Percentiles rank a stretch among this genome's conserved stretches.
These are phyloP conservation scores for Cryptocephalus primarius DNA, from an alignment of 2,888 invertebrate genomes.

Conservation along the genomic window DNA sequence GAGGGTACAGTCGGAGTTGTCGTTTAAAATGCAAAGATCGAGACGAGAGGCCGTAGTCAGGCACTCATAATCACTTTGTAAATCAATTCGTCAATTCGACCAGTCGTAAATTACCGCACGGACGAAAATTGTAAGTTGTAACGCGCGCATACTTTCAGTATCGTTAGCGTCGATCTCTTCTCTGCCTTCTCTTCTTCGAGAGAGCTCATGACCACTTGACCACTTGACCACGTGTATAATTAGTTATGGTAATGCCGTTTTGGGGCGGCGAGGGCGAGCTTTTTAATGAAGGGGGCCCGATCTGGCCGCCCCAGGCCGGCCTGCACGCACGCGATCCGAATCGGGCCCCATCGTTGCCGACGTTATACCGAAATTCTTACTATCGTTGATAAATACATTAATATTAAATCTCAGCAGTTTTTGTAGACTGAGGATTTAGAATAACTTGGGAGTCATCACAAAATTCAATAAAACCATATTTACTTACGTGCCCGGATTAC, in stretches of 20 bases:
- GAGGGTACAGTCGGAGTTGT: too few relatives aligned
- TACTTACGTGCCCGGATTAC: too few relatives aligned
- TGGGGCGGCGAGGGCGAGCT: slow-evolving; percentile 35
- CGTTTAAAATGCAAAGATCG: too few relatives aligned
- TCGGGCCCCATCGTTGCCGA: slow-evolving; percentile 2
- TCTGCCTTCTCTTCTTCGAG: not conserved
- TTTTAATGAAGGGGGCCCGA: slow-evolving; percentile 30
- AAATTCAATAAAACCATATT: too few relatives aligned
- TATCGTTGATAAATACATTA: too few relatives aligned
- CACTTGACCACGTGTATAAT: slow-evolving; percentile 34
- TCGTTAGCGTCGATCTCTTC: slow-evolving; percentile 1
- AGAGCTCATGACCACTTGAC: slow-evolving; percentile 3
- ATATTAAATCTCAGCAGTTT: too few relatives aligned
- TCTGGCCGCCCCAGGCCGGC: slow-evolving; percentile 20
- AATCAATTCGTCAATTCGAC: too few relatives aligned
- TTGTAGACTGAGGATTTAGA: too few relatives aligned
- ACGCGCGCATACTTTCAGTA: slow-evolving; percentile 2
- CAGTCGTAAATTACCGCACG: not conserved
- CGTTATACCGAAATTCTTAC: too few relatives aligned
- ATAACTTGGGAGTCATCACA: too few relatives aligned
- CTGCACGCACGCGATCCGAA: slow-evolving; percentile 27
- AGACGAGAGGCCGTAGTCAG: too few relatives aligned
- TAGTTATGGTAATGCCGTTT: slow-evolving; percentile 37
- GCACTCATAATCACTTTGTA: too few relatives aligned
- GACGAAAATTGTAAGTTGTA: slow-evolving; percentile 7